Evolutionary conservation across 2,888 invertebrate species (phyloP).

Genomic region (Phalera bucephala): DNA sequence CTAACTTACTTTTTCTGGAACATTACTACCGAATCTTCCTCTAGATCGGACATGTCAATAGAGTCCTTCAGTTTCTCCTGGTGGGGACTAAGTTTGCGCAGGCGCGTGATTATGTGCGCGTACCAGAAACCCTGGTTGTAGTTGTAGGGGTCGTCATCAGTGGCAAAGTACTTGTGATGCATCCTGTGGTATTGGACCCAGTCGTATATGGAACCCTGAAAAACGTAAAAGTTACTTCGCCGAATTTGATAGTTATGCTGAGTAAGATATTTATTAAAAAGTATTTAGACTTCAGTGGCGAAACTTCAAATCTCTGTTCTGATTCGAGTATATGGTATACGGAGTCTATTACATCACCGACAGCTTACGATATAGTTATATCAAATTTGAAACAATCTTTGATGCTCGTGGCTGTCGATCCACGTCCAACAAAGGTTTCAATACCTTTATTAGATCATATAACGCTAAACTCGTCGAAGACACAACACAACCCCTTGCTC

Average conservation of each 20-base stretch:
- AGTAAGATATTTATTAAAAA: background rate
- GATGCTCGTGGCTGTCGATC: no score
- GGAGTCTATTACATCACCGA: no score
- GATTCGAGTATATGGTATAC: no score
- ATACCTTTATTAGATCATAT: no score
- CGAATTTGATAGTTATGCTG: background rate
- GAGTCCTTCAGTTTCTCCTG: slow-evolving; percentile 84
- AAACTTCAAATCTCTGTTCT: no score
- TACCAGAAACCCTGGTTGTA: slow-evolving; percentile 90
- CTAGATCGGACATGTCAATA: slow-evolving; percentile 92
- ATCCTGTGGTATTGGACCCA: slow-evolving; percentile 93
- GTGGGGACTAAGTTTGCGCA: slow-evolving; percentile 85
- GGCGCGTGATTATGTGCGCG: slow-evolving; percentile 89
- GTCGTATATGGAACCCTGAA: slow-evolving; percentile 91
- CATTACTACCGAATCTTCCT: slow-evolving; percentile 89
- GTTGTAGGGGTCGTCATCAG: slow-evolving; percentile 91
- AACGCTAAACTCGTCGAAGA: no score
- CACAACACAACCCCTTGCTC: no score
- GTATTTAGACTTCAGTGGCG: no score
- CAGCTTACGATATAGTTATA: no score
- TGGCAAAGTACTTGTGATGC: slow-evolving; percentile 90
- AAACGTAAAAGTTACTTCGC: slow-evolving; percentile 16
- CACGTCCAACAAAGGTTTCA: no score
- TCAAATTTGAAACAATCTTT: no score
- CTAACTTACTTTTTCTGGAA: slow-evolving; percentile 89